Evolutionary conservation across 2,113 vertebrate species (phyloP).

Genomic region (Collichthys lucidus): DNA sequence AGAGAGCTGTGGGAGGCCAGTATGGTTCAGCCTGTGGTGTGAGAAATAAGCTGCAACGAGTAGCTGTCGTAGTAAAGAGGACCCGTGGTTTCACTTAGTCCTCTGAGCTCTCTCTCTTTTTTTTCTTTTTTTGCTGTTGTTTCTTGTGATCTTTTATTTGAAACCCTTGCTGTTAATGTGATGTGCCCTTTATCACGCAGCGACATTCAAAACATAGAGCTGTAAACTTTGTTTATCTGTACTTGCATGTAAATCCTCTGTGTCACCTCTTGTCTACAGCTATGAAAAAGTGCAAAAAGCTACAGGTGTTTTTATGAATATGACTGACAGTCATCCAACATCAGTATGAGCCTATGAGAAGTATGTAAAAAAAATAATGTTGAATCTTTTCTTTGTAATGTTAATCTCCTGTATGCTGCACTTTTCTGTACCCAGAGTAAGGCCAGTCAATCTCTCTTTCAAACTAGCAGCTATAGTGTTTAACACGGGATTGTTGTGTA

Average conservation of each 20-base stretch:
- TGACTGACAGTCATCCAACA: constrained; percentile 13
- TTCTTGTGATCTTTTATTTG: constrained; percentile 23
- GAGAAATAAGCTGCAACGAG: constrained; percentile 43
- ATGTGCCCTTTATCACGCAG: neutral
- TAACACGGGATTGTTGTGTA: constrained; percentile 32
- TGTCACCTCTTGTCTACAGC: neutral
- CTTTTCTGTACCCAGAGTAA: constrained; percentile 41
- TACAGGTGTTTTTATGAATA: neutral
- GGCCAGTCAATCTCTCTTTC: constrained; percentile 58
- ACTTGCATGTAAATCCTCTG: constrained; percentile 34
- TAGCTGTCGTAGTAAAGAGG: constrained; percentile 22
- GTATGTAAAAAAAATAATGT: constrained; percentile 30
- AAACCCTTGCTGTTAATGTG: constrained; percentile 42
- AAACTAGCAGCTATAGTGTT: constrained; percentile 33
- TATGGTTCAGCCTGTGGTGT: neutral
- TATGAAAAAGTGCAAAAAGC: constrained; percentile 1
- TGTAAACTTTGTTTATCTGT: constrained; percentile 34
- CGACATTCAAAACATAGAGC: constrained; percentile 37
- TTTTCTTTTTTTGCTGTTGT: constrained; percentile 6
- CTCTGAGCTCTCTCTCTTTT: neutral
- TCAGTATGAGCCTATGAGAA: constrained; percentile 35
- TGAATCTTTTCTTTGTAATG: constrained; percentile 22
- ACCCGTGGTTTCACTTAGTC: constrained; percentile 9
- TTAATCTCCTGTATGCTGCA: constrained; percentile 36
- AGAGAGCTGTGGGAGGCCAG: constrained; percentile 50